Evolutionary conservation across 2,113 vertebrate genomes (phyloP).

Genomic region (Numenius arquata): DNA sequence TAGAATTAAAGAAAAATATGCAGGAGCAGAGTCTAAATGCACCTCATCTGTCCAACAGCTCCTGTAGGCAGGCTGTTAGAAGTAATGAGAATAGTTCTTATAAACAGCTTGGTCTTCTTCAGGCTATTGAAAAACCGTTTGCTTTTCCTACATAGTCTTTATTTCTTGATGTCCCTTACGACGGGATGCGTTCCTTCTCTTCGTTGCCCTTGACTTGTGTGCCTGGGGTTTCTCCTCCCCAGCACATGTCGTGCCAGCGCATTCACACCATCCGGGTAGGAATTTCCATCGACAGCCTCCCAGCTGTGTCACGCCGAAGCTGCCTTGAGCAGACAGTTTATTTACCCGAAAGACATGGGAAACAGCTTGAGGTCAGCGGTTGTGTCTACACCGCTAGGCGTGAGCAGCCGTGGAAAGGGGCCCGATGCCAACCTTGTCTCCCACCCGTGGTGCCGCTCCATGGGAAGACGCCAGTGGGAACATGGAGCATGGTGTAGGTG

Average conservation of each 20-base stretch:
- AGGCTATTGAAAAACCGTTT: not conserved
- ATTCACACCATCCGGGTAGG: not conserved
- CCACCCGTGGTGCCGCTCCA: not conserved
- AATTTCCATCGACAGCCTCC: not conserved
- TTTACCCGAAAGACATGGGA: not conserved
- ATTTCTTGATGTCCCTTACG: not conserved
- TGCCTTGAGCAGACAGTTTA: not conserved
- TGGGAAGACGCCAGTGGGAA: not conserved
- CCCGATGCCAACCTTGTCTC: not conserved
- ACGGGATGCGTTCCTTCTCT: not conserved
- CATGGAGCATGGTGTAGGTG: not conserved
- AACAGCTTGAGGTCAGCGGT: not conserved
- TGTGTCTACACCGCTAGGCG: not conserved
- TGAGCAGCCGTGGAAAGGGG: not conserved
- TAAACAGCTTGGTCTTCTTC: not conserved
- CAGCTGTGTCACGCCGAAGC: not conserved
- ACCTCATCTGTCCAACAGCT: not conserved
- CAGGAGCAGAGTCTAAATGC: not conserved
- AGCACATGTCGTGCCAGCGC: accelerated
- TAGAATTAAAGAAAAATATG: not conserved
- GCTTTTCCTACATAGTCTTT: not conserved
- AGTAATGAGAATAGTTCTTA: not conserved
- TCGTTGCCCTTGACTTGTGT: not conserved
- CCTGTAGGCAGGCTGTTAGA: not conserved
- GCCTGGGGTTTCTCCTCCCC: not conserved